Evolutionary conservation across 2,888 invertebrate species (phyloP), one percentile per base, ranked within the genome.

Genomic region (Strigamia crassipes): DNA sequence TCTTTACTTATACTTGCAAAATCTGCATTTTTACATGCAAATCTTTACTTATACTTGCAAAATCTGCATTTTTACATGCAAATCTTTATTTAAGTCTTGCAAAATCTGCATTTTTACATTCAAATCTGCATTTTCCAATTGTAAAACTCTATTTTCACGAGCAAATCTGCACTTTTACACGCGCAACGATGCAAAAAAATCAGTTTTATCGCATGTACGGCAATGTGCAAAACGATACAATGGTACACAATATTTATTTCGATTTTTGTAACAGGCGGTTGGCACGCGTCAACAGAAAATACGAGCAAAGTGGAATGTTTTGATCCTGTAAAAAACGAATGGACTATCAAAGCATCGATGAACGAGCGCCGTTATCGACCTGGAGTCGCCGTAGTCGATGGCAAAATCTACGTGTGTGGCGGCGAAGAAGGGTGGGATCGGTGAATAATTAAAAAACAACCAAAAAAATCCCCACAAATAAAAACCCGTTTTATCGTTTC

Each of bases 341-440:
- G 90, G 90, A 85, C 87, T 80, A 87, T 87, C 83, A 86, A 87
- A 78, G 86, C 87, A 13, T 86, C 89, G 3, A 89, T 90, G 89
- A 85, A 86, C 83, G 89, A 89, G 84, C 85, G 88, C 81, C 85
- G 90, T 9, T 89, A 89, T 84, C 85, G 89, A 61, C 89, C 89
- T 42, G 89, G 89, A 41, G 88, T 89, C 8, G 87, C 89, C 27
- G 88, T 89, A 42, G 87, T 89, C 27, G 88, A 88, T 83, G 88
- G 88, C 23, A 88, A 88, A 84, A 88, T 90, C 27, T 90, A 88
- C 85, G 89, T 89, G 3, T 87, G 89, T 82, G 89, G 89, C 9
- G 89, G 89, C 2, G 89, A 89, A 85, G 89, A 89, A 85, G 89
- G 89, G 12, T 89, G 89, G 89, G 89, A 89, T 84, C 86, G 88